Conservation (phyloP, 2,888 invertebrate species). For the Hypselothyrea guttata region DNA sequence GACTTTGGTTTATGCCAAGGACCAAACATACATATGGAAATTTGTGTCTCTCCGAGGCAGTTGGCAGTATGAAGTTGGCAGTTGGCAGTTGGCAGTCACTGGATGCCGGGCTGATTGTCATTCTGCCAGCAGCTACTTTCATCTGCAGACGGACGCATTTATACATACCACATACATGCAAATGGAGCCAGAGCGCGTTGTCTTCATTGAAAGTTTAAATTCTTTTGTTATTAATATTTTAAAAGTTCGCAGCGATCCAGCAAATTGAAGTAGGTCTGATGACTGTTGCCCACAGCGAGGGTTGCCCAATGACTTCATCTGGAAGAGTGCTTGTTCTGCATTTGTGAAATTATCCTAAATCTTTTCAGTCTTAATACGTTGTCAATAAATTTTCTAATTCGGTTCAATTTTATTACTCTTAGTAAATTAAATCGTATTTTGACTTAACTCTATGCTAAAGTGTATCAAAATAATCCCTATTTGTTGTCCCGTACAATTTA, state of each 20-base stretch:
- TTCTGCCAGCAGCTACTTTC: slow-evolving; percentile 47
- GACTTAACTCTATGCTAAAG: no score
- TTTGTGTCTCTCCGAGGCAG: background rate
- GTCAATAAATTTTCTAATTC: no score
- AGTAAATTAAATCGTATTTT: no score
- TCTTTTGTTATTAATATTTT: slow-evolving; percentile 74
- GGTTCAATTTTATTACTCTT: no score
- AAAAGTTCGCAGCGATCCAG: slow-evolving; percentile 51
- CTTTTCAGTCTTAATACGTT: no score
- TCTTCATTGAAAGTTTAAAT: slow-evolving; percentile 69
- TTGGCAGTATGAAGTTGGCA: slow-evolving; percentile 7
- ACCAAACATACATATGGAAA: slow-evolving; percentile 12
- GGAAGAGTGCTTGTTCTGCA: no score
- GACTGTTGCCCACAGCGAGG: slow-evolving; percentile 19
- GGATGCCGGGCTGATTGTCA: slow-evolving; percentile 40
- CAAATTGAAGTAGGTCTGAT: slow-evolving; percentile 41
- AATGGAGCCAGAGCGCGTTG: slow-evolving; percentile 35
- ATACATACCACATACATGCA: slow-evolving; percentile 28
- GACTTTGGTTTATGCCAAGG: slow-evolving; percentile 31
- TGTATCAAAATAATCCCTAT: no score
- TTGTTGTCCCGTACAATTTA: no score
- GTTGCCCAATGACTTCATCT: slow-evolving; percentile 6
- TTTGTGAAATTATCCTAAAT: no score
- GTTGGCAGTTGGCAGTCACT: slow-evolving; percentile 30
- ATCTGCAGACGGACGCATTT: slow-evolving; percentile 15